Evolutionary conservation across 2,797 vertebrate genomes (phyloP).

Genomic region (Labroides dimidiatus): DNA sequence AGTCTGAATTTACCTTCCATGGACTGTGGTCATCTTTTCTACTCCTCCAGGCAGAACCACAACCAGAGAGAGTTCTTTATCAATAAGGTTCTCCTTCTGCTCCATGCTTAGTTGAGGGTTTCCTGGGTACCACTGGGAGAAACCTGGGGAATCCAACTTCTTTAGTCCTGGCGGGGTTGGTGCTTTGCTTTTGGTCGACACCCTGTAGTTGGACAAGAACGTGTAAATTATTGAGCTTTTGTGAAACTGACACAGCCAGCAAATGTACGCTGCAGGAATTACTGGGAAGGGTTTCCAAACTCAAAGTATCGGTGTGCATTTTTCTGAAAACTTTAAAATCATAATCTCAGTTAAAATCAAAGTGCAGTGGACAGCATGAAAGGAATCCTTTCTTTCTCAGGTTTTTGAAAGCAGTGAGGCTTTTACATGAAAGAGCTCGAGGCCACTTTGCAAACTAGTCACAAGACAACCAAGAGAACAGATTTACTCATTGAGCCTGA

Average conservation of each 20-base stretch:
- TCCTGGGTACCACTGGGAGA: constrained; percentile 81
- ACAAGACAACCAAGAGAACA: constrained; percentile 79
- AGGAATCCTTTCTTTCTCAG: constrained; percentile 65
- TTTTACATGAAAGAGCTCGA: constrained; percentile 64
- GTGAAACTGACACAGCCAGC: neutral
- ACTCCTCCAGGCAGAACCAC: constrained; percentile 93
- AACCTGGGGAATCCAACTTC: constrained; percentile 73
- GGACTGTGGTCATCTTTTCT: constrained; percentile 88
- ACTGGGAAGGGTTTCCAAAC: constrained; percentile 1
- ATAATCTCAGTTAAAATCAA: constrained; percentile 59
- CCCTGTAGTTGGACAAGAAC: constrained; percentile 81
- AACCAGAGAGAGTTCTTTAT: constrained; percentile 90
- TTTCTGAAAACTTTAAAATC: constrained; percentile 30
- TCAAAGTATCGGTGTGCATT: neutral
- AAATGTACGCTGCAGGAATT: constrained; percentile 1
- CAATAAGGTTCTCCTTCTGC: constrained; percentile 89
- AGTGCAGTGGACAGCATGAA: constrained; percentile 63
- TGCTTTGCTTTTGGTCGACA: constrained; percentile 92
- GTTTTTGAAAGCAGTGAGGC: constrained; percentile 52
- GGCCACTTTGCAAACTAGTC: constrained; percentile 79
- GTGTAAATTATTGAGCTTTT: constrained; percentile 24
- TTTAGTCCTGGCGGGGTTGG: constrained; percentile 90
- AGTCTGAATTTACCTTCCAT: constrained; percentile 87
- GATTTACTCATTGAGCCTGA: constrained; percentile 70
- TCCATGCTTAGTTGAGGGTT: constrained; percentile 86